Evolutionary conservation across 2,113 vertebrate species (phyloP).

Genomic region (Gavialis gangeticus): DNA sequence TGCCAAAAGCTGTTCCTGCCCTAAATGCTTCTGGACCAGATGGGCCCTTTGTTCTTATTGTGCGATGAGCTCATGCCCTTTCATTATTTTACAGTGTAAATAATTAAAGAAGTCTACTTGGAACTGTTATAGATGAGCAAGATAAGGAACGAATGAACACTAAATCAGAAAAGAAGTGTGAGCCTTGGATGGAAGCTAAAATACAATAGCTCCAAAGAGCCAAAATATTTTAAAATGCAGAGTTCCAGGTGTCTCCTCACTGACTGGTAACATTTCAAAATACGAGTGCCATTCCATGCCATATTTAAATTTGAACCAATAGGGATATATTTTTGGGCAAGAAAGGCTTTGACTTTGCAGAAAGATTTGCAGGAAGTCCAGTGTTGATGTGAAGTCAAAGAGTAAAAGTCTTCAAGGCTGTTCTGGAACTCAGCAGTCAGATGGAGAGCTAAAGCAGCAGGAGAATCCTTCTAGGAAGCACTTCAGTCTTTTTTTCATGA

Average conservation of each 20-base stretch:
- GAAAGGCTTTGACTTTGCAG: not conserved
- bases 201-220: not conserved
- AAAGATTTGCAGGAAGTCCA: not conserved
- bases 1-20: not conserved
- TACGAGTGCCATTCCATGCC: not conserved
- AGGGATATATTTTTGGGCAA: not conserved
- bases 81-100: slow-evolving; percentile 26
- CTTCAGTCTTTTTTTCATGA: not conserved
- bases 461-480: not conserved
- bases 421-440: not conserved
- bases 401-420: not conserved
- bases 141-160: not conserved
- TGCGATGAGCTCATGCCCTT: not conserved
- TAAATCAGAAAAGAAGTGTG: not conserved
- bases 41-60: not conserved
- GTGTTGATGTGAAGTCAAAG: not conserved
- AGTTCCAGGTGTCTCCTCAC: not conserved
- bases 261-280: not conserved
- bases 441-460: slow-evolving; percentile 47
- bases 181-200: not conserved
- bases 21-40: not conserved
- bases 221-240: not conserved
- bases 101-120: slow-evolving; percentile 26
- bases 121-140: not conserved
- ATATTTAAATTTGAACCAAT: not conserved